Conservation (phyloP, 2,888 invertebrate genomes). For the Pollenia labialis region DNA sequence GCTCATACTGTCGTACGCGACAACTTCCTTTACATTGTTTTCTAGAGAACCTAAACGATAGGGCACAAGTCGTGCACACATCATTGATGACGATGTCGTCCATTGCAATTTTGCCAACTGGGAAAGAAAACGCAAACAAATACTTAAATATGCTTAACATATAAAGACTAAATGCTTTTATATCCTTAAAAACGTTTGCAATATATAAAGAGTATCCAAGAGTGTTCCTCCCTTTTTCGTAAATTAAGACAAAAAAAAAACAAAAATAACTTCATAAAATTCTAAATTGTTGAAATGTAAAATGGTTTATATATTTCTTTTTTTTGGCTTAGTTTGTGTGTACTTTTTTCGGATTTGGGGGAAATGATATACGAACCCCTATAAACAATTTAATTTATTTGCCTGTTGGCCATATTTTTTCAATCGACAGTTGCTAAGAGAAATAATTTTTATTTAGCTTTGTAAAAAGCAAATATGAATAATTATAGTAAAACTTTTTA, state of each 20-base stretch:
- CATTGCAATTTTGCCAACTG: too few relatives aligned
- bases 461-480: slow-evolving; percentile 1
- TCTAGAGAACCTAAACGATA: too few relatives aligned
- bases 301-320: not conserved
- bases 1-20: too few relatives aligned
- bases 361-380: not conserved
- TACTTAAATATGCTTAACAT: not conserved
- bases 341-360: not conserved
- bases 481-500: not conserved
- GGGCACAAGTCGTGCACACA: too few relatives aligned
- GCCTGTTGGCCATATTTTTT: slow-evolving; percentile 13
- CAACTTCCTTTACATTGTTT: too few relatives aligned
- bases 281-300: slow-evolving; percentile 12
- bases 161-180: not conserved
- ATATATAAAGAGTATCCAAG: too few relatives aligned
- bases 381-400: not conserved
- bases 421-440: slow-evolving; percentile 2
- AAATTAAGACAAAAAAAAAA: too few relatives aligned
- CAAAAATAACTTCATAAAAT: not conserved
- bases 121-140: not conserved
- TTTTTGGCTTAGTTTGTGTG: not conserved
- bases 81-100: too few relatives aligned
- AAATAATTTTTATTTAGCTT: too few relatives aligned
- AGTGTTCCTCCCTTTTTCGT: not conserved
- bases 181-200: not conserved